Percentiles rank a stretch among this genome's conserved stretches.
phyloP scores from a whole-genome alignment of 2,888 invertebrate genomes.

The Cotesia congregata region DNA sequence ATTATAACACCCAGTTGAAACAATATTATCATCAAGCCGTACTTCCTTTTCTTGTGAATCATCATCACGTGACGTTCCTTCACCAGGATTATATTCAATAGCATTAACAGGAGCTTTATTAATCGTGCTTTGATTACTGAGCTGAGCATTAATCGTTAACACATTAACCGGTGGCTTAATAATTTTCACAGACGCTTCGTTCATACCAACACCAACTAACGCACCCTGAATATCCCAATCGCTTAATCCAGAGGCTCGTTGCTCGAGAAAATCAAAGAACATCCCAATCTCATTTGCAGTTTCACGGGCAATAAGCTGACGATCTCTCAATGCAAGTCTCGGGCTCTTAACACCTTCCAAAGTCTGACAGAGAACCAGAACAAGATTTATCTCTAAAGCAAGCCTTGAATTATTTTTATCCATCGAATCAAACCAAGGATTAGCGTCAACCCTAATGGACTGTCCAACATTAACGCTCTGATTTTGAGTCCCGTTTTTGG shows the following conservation, averaged over 20 bases:
- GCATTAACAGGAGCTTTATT: constrained; percentile 53
- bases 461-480: constrained; percentile 32
- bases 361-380: constrained; percentile 65
- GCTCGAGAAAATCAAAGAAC: constrained; percentile 67
- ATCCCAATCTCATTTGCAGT: constrained; percentile 67
- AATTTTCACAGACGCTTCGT: constrained; percentile 51
- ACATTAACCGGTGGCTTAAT: constrained; percentile 54
- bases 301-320: constrained; percentile 66
- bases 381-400: constrained; percentile 66
- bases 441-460: constrained; percentile 43
- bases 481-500: constrained; percentile 50
- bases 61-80: constrained; percentile 27
- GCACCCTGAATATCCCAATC: constrained; percentile 53
- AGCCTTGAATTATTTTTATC: constrained; percentile 65
- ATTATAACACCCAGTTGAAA: constrained; percentile 62
- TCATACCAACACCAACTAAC: constrained; percentile 53
- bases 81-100: constrained; percentile 41
- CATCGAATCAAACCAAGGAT: constrained; percentile 69
- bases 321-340: constrained; percentile 63
- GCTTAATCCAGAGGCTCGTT: constrained; percentile 55
- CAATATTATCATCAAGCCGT: constrained; percentile 52
- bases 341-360: constrained; percentile 66
- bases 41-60: constrained; percentile 35
- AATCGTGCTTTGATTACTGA: constrained; percentile 54
- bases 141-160: constrained; percentile 57